A percentile compares a stretch with the other conserved stretches of the same genome.
Evolutionary conservation across 2,888 invertebrate species (phyloP).

Genomic region (Volucella inflata): DNA sequence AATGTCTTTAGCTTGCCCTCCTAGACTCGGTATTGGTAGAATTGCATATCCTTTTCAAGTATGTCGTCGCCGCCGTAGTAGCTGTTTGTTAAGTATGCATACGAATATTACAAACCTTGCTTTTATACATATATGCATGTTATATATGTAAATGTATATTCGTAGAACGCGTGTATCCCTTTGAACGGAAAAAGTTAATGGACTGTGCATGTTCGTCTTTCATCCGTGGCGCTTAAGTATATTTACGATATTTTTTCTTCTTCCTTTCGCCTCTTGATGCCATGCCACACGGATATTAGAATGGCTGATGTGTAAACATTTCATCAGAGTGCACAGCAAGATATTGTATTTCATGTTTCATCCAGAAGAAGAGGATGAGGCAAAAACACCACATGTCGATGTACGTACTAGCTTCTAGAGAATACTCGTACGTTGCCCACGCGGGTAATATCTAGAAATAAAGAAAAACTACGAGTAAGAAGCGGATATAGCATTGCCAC

Average conservation of each 20-base stretch:
- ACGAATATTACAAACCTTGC: not conserved
- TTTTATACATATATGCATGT: no score
- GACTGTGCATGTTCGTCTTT: constrained; percentile 83
- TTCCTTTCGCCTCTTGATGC: constrained; percentile 20
- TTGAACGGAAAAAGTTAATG: constrained; percentile 81
- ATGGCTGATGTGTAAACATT: constrained; percentile 72
- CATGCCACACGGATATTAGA: constrained; percentile 35
- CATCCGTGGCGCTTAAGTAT: constrained; percentile 83
- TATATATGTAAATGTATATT: constrained; percentile 1
- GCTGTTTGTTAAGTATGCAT: not conserved
- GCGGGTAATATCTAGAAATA: constrained; percentile 40
- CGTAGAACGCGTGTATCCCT: constrained; percentile 24
- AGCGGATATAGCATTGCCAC: constrained; percentile 18
- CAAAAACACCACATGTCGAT: constrained; percentile 39
- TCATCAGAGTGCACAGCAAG: constrained; percentile 57
- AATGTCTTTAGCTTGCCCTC: no score
- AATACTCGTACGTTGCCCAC: not conserved
- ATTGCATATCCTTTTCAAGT: no score
- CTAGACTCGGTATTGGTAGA: no score
- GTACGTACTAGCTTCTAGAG: not conserved
- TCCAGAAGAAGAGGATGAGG: constrained; percentile 8
- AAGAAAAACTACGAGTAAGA: constrained; percentile 14
- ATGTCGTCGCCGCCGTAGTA: no score
- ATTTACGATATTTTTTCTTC: constrained; percentile 80
- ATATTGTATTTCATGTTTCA: constrained; percentile 69